Base-by-base conservation (phyloP, 2,888 invertebrate genomes). In the Tribolium freemani region DNA sequence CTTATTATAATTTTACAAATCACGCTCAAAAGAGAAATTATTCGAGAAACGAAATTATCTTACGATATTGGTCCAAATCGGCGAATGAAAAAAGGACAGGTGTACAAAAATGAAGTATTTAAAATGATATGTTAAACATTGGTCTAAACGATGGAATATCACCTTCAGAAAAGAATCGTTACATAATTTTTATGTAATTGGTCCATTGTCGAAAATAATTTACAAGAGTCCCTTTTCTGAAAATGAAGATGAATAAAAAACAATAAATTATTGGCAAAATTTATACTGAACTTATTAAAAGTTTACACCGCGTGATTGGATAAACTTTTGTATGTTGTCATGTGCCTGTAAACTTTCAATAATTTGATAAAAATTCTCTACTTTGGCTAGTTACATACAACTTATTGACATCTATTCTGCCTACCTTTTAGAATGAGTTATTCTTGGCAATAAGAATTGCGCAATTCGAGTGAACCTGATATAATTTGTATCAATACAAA, bases 261-360 rank as follows among this genome's bases (percentile, higher is more conserved):
- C 77, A 78, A 61, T 63, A 69, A 84, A 84, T 84, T 85, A 85
- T 85, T 85, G 85, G 85, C 85, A 84, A 80, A 79, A 81, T 83
- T 83, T 84, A 83, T 84, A 83, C 79, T 75, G 76, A 76, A 78
- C 74, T 77, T 75, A 77, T 78, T 73, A 79, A 78, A 78, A 72
- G 69, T 70, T 70, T 70, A 73, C 72, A 58, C 10, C 46, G 11
- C 38, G n/a, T 16, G 50, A 16, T 66, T 54, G n/a, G 46, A 9
- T 30, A 75, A 75, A 64, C 38, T 13, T 26, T 44, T 30, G 56
- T 26, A 31, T n/a, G 56, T 72, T 63, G 71, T 69, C 45, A 66
- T 72, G 60, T 69, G 73, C 48, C 60, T 80, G 80, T 81, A 83
- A 83, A 83, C 80, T 82, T 84, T 79, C 76, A 82, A 84, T 83